Evolutionary conservation across 2,113 vertebrate genomes (phyloP).

Genomic region (Pseudorectes ferrugineus): DNA sequence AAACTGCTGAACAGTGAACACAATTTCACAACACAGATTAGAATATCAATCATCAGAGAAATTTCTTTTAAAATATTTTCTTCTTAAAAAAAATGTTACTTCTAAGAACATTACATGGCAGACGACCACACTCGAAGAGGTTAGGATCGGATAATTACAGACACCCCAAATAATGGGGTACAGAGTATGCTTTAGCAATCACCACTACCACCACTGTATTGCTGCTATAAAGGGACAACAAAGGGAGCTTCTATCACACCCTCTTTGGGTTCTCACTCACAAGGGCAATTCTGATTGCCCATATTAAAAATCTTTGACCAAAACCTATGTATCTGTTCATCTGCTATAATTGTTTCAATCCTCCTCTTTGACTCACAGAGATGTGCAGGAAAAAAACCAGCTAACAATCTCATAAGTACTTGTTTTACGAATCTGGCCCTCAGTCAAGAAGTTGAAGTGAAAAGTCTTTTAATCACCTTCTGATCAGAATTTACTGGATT

Average conservation of each 20-base stretch:
- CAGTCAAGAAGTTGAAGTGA: constrained; percentile 62
- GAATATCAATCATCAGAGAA: background rate
- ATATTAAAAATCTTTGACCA: background rate
- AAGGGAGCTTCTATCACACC: background rate
- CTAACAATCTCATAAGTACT: background rate
- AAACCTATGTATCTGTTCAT: background rate
- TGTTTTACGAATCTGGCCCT: constrained; percentile 60
- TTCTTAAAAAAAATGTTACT: background rate
- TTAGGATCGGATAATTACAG: background rate
- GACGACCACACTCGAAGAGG: background rate
- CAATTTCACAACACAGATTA: background rate
- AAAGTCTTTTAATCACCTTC: constrained; percentile 74
- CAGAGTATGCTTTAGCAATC: background rate
- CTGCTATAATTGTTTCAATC: background rate
- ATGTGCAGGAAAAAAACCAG: background rate
- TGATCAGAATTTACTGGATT: constrained; percentile 72
- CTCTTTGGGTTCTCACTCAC: background rate
- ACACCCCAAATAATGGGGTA: background rate
- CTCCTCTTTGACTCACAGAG: background rate
- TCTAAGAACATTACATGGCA: background rate
- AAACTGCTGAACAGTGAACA: background rate
- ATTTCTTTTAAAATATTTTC: background rate
- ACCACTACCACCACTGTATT: background rate
- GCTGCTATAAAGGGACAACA: background rate
- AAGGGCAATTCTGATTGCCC: background rate